Base-by-base conservation (phyloP, 1,140 invertebrate genomes). In the Drosophila busckii region DNA sequence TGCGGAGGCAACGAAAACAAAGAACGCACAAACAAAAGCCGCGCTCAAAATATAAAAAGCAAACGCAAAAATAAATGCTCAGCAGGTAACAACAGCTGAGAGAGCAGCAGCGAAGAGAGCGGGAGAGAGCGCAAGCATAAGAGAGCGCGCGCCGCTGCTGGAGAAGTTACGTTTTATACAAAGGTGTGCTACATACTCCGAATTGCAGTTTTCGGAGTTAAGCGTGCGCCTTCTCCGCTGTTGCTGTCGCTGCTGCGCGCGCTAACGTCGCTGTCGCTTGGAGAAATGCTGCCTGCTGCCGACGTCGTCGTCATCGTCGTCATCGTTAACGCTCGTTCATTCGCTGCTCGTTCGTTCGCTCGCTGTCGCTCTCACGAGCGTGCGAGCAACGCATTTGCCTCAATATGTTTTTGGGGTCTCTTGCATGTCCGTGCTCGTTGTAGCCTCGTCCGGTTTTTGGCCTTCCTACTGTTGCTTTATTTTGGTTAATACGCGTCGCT, bases 391-490 rank as follows among this genome's bases (percentile, higher is more conserved):
- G 26, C 35, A 42, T 44, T 26, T 22, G 49, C 55, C 42, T 31
- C 26, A 28, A 32, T 16, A 20, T 35, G 12, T 4, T 52, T 26
- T 56, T 23, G 53, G 25, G 55, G 38, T 59, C 49, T 62, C 44
- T 63, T 35, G 34, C n/a, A 53, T 58, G 37, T 54, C 38, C 48
- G 25, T 34, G 44, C n/a, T 45, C 44, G 29, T 20, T 55, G 50
- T 61, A 50, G 58, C 48, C 49, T 60, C 56, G 69, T 80, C 63
- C 45, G 75, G 70, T 82, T 82, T n/a, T 60, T 70, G 62, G 70
- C 54, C 55, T 64, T n/a, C n/a, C 50, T 68, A 70, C 76, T 83
- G 78, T 83, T 83, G 78, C 76, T 83, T 82, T 83, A 83, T 83
- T 83, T 83, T 83, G 76, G 70, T 83, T 83, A 83, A 63, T 53